Evolutionary conservation across 2,113 vertebrate species (phyloP).

Genomic region (Ammospiza caudacuta): DNA sequence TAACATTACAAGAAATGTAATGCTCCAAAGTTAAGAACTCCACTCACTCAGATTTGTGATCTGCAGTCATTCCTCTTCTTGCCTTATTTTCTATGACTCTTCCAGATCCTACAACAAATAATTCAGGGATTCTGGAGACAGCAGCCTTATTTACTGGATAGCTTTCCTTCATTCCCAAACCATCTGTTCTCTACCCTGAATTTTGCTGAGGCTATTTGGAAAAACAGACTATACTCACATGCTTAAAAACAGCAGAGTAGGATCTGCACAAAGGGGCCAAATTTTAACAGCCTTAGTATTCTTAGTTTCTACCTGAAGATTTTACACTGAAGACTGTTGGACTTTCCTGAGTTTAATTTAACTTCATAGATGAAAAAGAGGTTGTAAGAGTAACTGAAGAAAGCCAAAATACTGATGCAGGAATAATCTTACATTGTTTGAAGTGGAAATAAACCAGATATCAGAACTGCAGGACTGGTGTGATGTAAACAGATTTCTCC

Average conservation of each 20-base stretch:
- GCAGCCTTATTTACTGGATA: background rate
- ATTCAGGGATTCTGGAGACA: background rate
- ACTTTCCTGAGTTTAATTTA: background rate
- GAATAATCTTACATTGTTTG: background rate
- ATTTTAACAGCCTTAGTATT: background rate
- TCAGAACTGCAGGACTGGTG: background rate
- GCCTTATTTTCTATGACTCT: background rate
- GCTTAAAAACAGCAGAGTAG: background rate
- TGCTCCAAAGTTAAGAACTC: background rate
- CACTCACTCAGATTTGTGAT: background rate
- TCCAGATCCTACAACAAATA: background rate
- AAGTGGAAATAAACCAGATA: background rate
- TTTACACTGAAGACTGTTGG: background rate
- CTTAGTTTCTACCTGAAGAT: background rate
- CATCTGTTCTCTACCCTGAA: background rate
- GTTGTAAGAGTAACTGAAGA: background rate
- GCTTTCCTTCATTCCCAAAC: background rate
- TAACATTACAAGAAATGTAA: background rate
- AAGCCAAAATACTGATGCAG: background rate
- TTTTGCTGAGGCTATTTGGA: background rate
- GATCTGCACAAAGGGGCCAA: background rate
- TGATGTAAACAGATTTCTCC: background rate
- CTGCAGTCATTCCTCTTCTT: background rate
- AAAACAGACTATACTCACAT: background rate
- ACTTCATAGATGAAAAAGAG: background rate